Evolutionary conservation across 2,888 invertebrate species (phyloP), one percentile per base, ranked within the genome.

Genomic region (Cephus rjabovi): DNA sequence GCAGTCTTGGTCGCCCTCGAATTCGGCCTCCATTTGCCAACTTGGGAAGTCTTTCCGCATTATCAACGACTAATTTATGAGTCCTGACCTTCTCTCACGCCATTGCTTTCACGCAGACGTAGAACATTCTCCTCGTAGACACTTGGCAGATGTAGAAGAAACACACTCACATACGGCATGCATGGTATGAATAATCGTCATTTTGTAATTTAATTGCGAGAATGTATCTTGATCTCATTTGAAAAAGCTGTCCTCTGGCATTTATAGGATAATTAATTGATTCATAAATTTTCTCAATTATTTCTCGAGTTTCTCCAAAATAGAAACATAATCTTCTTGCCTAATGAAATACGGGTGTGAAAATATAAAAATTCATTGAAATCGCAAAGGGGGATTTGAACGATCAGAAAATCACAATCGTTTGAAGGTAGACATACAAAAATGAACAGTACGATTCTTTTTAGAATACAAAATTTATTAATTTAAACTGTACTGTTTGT

Each of bases 61-160:
- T 98, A 98, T 93, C 98, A 98, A 92, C 95, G 98, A 78, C 94
- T 99, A 84, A 93, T 98, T 82, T 98, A 98, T 92, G 97, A 98
- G 90, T 97, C 98, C 92, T 98, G 96, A 97, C 95, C 89, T 85
- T 85, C 82, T 78, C 77, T 80, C 73, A 79, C 77, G 77, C 80
- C 83, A 69, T 68, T 73, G 69, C 78, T 81, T 78, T 79, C 79
- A 56, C 78, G 77, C 71, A 82, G 82, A 73, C 77, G 79, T 76
- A 82, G 82, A 76, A 84, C 80, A 69, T 79, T 81, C 75, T 83
- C 82, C 56, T 56, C 56, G 56, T 56, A 56, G 56, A 56, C 56
- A 56, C 56, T 23, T 56, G 56, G 9, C 56, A 56, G 9, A 56
- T 23, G 23, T 56, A 56, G 23, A 56, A 56, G 23, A 56, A 15